These are phyloP conservation scores for Daphoenositta chrysoptera DNA, from an alignment of 2,113 vertebrate genomes.

Conservation along the genomic window DNA sequence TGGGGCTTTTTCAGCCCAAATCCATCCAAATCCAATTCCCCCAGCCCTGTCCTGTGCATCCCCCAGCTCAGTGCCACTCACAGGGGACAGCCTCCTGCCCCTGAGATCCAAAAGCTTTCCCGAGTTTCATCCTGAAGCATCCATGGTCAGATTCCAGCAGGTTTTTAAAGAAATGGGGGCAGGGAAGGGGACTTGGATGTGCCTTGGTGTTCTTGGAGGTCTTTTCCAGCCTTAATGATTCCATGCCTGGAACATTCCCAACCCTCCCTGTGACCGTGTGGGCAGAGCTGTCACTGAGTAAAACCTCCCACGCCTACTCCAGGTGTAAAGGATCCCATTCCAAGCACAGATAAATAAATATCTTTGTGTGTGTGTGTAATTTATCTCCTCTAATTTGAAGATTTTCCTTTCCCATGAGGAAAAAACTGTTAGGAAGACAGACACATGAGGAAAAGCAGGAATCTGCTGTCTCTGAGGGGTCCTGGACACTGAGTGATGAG, in stretches of 20 bases:
- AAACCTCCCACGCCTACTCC: not conserved
- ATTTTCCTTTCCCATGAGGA: accelerated
- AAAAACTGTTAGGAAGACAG: not conserved
- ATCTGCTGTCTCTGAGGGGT: not conserved
- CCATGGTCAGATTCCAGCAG: accelerated
- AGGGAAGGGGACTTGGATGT: not conserved
- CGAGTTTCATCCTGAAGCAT: not conserved
- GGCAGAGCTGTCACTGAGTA: not conserved
- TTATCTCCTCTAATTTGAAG: not conserved
- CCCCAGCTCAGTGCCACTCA: not conserved
- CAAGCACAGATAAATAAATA: not conserved
- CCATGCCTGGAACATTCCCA: not conserved
- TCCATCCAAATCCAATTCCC: too few relatives aligned
- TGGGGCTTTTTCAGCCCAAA: not conserved
- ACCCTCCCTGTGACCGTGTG: accelerated
- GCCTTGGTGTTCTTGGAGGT: not conserved
- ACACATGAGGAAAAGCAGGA: not conserved
- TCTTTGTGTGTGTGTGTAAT: not conserved
- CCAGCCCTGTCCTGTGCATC: accelerated
- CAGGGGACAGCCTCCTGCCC: not conserved
- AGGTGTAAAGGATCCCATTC: not conserved
- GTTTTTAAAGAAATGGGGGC: not conserved
- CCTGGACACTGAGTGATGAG: not conserved
- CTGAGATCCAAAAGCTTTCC: not conserved
- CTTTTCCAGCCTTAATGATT: not conserved